A percentile compares a stretch with the other conserved stretches of the same genome.
These are phyloP conservation scores for Anguilla rostrata DNA, from an alignment of 2,113 vertebrate species.

Conservation along the genomic window DNA sequence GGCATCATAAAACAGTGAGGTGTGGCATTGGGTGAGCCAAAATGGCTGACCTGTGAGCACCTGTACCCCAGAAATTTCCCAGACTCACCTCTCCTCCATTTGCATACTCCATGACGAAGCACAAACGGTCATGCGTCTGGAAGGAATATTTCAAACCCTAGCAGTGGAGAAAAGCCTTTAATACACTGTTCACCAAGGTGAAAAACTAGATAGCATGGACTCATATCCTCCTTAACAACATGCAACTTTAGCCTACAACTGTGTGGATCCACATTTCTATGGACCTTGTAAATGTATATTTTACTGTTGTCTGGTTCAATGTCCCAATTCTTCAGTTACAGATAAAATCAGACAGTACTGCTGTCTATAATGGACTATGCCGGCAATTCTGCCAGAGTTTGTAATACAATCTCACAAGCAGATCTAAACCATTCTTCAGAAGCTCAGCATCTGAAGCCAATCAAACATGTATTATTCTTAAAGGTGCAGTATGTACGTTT, in stretches of 20 bases:
- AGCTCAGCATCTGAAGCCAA: not conserved
- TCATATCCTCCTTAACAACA: constrained; percentile 14
- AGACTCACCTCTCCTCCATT: constrained; percentile 91
- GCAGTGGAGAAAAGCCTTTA: constrained; percentile 37
- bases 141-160: constrained; percentile 96
- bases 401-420: not conserved
- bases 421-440: constrained; percentile 2
- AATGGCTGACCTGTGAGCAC: not conserved
- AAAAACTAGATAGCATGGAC: not conserved
- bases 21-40: not conserved
- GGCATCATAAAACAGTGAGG: not conserved
- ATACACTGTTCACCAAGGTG: not conserved
- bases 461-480: not conserved
- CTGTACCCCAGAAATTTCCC: constrained; percentile 8
- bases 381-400: not conserved
- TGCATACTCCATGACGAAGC: constrained; percentile 98
- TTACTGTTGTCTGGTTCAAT: too few species aligned
- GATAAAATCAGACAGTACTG: too few species aligned
- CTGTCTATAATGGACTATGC: too few species aligned
- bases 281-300: not conserved
- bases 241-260: not conserved
- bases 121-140: constrained; percentile 94
- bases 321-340: too few species aligned
- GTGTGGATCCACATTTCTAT: not conserved
- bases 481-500: not conserved